Percentiles rank a stretch among this genome's conserved stretches.
Evolutionary conservation across 1,140 invertebrate genomes (phyloP).

Genomic region (Protaetia brevitarsis): DNA sequence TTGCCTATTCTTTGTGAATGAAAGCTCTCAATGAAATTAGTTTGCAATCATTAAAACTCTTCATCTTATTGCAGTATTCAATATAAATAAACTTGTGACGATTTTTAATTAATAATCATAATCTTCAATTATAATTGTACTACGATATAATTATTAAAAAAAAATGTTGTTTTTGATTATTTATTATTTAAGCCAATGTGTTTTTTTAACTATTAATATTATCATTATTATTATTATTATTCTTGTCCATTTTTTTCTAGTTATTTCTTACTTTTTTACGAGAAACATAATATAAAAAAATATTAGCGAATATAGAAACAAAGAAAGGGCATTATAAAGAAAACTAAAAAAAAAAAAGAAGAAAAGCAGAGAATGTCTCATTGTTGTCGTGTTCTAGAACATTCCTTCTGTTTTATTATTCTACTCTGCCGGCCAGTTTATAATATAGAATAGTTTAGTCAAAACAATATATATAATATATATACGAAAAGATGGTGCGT

Average conservation of each 20-base stretch:
- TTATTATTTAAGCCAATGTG: conserved; percentile 37
- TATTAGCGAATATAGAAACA: no score
- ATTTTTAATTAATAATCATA: no score
- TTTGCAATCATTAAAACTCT: no score
- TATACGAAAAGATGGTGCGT: no score
- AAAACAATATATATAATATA: no score
- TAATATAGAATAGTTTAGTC: conserved; percentile 28
- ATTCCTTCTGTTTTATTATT: conserved; percentile 22
- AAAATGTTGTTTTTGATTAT: no score
- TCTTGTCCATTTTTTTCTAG: background rate
- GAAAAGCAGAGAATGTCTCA: background rate
- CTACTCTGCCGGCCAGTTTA: conserved; percentile 34
- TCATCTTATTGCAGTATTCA: conserved; percentile 11
- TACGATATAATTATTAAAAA: no score
- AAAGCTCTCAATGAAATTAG: no score
- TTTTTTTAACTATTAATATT: conserved; percentile 29
- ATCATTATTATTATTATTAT: conserved; percentile 8
- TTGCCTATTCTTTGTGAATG: no score
- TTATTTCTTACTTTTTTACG: background rate
- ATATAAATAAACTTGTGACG: no score
- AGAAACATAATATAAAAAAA: background rate
- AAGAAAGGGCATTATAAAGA: no score
- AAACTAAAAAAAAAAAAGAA: background rate
- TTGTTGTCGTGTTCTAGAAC: conserved; percentile 15
- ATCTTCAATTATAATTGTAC: no score